Conservation (phyloP, 2,797 vertebrate species). For the Heteromormyrus szaboi region DNA sequence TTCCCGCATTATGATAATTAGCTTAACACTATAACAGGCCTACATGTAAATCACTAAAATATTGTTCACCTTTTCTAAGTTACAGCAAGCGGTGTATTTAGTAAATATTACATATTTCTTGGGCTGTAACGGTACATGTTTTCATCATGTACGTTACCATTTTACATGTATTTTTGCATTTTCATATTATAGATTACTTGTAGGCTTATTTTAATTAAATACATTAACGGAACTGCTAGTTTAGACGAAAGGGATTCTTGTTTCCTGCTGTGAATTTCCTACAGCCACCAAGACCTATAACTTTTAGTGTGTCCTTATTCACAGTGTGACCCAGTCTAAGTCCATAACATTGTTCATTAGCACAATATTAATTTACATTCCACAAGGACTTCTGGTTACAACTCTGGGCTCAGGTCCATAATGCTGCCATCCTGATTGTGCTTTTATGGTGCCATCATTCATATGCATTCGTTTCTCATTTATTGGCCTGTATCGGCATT, state of each 20-base stretch:
- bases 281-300: background rate
- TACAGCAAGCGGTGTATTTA: background rate
- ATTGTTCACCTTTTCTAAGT: background rate
- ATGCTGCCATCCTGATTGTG: background rate
- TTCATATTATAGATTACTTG: background rate
- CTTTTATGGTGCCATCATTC: constrained; percentile 3
- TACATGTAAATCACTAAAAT: background rate
- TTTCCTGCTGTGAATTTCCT: background rate
- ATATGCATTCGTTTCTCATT: background rate
- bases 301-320: background rate
- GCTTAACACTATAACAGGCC: background rate
- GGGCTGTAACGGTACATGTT: background rate
- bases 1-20: background rate
- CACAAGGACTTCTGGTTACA: background rate
- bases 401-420: background rate
- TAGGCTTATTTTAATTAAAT: background rate
- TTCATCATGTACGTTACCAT: background rate
- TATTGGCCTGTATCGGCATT: background rate
- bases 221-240: background rate
- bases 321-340: background rate
- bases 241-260: background rate
- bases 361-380: constrained; percentile 5
- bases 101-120: background rate
- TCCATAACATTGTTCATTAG: background rate
- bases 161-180: background rate